Evolutionary conservation across 23 tunicate genomes (phyloP).

Genomic region (Trididemnum miniatum): DNA sequence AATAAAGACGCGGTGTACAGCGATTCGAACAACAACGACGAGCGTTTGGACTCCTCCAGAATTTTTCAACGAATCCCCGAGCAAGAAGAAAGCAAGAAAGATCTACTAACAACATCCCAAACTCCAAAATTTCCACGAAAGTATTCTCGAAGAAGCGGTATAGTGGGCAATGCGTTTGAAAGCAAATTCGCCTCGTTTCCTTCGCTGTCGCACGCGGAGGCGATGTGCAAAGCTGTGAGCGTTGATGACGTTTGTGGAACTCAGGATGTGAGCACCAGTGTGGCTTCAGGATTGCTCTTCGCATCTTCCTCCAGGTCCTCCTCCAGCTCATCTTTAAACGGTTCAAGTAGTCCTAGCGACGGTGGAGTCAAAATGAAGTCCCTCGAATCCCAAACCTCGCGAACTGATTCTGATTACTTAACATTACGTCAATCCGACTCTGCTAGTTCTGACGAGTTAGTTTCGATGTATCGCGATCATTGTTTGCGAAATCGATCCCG

Average conservation of each 20-base stretch:
- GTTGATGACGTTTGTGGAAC: conserved; percentile 43
- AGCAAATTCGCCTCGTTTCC: conserved; percentile 3
- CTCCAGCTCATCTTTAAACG: conserved; percentile 33
- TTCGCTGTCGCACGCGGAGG: conserved; percentile 4
- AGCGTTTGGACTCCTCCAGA: conserved; percentile 12
- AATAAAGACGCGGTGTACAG: conserved; percentile 23
- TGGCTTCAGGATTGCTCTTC: background rate
- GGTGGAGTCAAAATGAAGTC: conserved; percentile 3
- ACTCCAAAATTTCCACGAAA: background rate
- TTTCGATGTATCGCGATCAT: conserved; percentile 36
- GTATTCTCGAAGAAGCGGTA: conserved; percentile 33
- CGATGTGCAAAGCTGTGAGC: conserved; percentile 44
- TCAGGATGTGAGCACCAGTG: background rate
- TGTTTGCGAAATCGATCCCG: conserved; percentile 34
- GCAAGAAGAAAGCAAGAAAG: conserved; percentile 11
- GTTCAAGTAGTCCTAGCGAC: conserved; percentile 14
- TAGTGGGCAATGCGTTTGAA: background rate
- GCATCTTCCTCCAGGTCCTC: conserved; percentile 47
- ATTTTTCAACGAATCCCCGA: conserved; percentile 39
- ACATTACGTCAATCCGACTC: background rate
- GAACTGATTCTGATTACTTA: background rate
- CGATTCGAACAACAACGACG: conserved; percentile 42
- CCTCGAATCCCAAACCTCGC: background rate
- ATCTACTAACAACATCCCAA: background rate
- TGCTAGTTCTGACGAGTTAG: conserved; percentile 38